Conservation (phyloP, 2,797 vertebrate species). For the Epinephelus malabaricus region DNA sequence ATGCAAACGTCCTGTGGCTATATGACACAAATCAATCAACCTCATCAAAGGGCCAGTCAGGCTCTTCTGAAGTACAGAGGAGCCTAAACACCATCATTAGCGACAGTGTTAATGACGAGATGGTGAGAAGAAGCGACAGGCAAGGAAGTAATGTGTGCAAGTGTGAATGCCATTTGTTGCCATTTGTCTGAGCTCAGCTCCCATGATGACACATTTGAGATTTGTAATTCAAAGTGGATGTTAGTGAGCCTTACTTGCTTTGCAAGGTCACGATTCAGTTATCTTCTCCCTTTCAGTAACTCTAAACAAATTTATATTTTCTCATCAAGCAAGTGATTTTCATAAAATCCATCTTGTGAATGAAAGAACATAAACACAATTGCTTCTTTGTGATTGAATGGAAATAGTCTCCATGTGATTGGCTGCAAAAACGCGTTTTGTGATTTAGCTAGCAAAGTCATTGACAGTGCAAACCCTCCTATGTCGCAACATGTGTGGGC, state of each 20-base stretch:
- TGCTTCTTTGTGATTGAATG: background rate
- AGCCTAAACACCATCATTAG: conserved; percentile 53
- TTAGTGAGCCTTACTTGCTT: background rate
- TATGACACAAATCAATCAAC: conserved; percentile 64
- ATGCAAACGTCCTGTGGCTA: conserved; percentile 49
- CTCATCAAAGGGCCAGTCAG: conserved; percentile 60
- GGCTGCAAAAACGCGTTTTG: background rate
- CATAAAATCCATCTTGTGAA: background rate
- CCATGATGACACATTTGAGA: background rate
- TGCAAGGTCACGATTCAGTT: background rate
- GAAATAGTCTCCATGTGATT: background rate
- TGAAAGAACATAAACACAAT: background rate
- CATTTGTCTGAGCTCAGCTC: conserved; percentile 3
- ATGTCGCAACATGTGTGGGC: background rate
- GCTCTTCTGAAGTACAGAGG: conserved; percentile 49
- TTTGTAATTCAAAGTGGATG: background rate
- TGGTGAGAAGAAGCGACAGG: conserved; percentile 20
- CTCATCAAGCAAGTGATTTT: background rate
- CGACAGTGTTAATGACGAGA: conserved; percentile 8
- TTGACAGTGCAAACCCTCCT: background rate
- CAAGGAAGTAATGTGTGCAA: conserved; percentile 28
- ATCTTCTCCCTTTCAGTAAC: background rate
- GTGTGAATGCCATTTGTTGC: conserved; percentile 16
- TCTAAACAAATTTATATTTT: background rate
- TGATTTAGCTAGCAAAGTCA: background rate